Evolutionary conservation across 1,140 invertebrate species (phyloP).

Genomic region (Sycophila sp.): DNA sequence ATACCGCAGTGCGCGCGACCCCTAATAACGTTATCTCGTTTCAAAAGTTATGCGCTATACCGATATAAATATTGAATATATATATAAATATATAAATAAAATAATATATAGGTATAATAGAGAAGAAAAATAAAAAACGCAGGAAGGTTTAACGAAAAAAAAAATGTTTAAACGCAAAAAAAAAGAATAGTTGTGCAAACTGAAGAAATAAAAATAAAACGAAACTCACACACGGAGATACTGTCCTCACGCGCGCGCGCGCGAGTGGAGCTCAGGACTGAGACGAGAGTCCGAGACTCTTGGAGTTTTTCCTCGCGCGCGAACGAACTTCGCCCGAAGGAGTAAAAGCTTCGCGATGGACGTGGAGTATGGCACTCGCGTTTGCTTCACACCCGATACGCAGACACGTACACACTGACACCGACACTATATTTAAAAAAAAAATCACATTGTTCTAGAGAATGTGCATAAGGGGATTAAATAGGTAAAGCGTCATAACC

Average conservation of each 20-base stretch:
- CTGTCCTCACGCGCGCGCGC: neutral
- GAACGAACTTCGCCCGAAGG: neutral
- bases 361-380: neutral
- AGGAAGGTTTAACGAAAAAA: too few species aligned
- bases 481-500: neutral
- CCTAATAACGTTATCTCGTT: constrained; percentile 13
- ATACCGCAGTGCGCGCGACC: neutral
- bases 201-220: constrained; percentile 26
- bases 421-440: neutral
- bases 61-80: constrained; percentile 35
- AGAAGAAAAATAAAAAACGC: neutral
- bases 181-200: constrained; percentile 28
- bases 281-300: too few species aligned
- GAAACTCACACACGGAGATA: constrained; percentile 26
- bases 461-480: neutral
- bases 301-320: neutral
- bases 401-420: neutral
- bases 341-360: neutral
- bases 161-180: too few species aligned
- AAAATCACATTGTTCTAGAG: neutral
- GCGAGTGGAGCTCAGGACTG: too few species aligned
- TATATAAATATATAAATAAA: constrained; percentile 36
- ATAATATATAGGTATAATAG: constrained; percentile 20
- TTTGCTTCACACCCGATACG: neutral
- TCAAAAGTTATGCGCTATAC: constrained; percentile 7